Evolutionary conservation across 1,140 invertebrate species (phyloP).

Genomic region (Papilio dardanus): DNA sequence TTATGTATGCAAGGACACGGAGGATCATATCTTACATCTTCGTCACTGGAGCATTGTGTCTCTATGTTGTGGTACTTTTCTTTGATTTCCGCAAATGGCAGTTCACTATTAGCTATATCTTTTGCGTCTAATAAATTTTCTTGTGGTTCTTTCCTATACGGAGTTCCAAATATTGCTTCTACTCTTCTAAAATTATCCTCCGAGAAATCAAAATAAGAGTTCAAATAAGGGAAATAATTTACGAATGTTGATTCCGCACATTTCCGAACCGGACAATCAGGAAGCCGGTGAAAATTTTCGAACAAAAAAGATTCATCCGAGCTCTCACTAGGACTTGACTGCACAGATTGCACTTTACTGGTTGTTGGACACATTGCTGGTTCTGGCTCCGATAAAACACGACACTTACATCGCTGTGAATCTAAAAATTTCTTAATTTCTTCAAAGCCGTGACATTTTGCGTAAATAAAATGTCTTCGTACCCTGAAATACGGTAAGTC

Average conservation of each 20-base stretch:
- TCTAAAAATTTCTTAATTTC: slow-evolving; percentile 64
- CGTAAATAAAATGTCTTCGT: slow-evolving; percentile 68
- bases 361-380: slow-evolving; percentile 29
- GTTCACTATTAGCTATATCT: slow-evolving; percentile 50
- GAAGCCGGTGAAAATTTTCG: slow-evolving; percentile 49
- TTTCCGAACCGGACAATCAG: slow-evolving; percentile 59
- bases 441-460: slow-evolving; percentile 72
- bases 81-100: slow-evolving; percentile 64
- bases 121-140: slow-evolving; percentile 52
- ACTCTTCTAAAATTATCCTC: slow-evolving; percentile 68
- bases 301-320: slow-evolving; percentile 44
- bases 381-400: slow-evolving; percentile 15
- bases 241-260: slow-evolving; percentile 54
- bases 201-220: slow-evolving; percentile 63
- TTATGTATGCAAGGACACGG: slow-evolving; percentile 25
- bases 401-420: slow-evolving; percentile 61
- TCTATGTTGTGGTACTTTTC: slow-evolving; percentile 53
- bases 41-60: slow-evolving; percentile 72
- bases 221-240: slow-evolving; percentile 56
- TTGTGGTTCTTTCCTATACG: slow-evolving; percentile 21
- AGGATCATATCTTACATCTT: slow-evolving; percentile 42
- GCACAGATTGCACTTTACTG: slow-evolving; percentile 4
- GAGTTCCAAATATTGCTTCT: slow-evolving; percentile 53
- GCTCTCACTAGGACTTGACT: slow-evolving; percentile 30
- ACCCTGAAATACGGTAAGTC: slow-evolving; percentile 66